Base-by-base conservation (phyloP, 2,888 invertebrate species). In the Drosophila eohydei region DNA sequence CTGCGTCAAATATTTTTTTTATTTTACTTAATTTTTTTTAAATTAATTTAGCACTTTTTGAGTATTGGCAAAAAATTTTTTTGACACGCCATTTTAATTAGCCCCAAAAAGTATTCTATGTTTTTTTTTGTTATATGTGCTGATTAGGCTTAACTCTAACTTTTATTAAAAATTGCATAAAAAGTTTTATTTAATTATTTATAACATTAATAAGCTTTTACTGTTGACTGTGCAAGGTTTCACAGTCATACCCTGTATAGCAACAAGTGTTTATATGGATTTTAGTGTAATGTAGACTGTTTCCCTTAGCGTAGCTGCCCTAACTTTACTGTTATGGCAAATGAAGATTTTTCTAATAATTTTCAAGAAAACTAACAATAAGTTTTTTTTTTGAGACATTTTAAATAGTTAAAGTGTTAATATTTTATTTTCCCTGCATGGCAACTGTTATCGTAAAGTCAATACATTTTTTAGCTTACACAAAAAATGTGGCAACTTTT, bases 91-190 rank as follows among this genome's bases (percentile, higher is more conserved):
- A 21, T 50, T 50, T 32, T 21, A 32, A 16, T 6, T 7, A 0
- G 32, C 32, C 12, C 50, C 16, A 50, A 50, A 50, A 34, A 34
- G 50, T 34, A 50, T 16, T 32, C 32, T 50, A 50, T 2, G 16
- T 34, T 50, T 21, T 30, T 34, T 8, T 5, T 48, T 26, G 0
- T 14, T 46, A 28, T 0, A 2, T 26, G 4, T 16, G 4, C 16
- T 43, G 21, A 5, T 46, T 28, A 2, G 8, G 0, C 28, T 48
- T 2, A 30, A 30, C 28, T 48, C 4, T 30, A 41, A 30, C 12
- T n/a, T 48, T n/a, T 28, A 2, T 30, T n/a, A 16, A 48, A 30
- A 9, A 48, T 46, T 9, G 2, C n/a, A 30, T 4, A n/a, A 9
- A n/a, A 1, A n/a, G n/a, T n/a, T 48, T 28, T 8, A 3, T 46